Percentiles rank a stretch among this genome's conserved stretches.
These are phyloP conservation scores for Diuraphis noxia DNA, from an alignment of 1,140 invertebrate species.

Conservation along the genomic window DNA sequence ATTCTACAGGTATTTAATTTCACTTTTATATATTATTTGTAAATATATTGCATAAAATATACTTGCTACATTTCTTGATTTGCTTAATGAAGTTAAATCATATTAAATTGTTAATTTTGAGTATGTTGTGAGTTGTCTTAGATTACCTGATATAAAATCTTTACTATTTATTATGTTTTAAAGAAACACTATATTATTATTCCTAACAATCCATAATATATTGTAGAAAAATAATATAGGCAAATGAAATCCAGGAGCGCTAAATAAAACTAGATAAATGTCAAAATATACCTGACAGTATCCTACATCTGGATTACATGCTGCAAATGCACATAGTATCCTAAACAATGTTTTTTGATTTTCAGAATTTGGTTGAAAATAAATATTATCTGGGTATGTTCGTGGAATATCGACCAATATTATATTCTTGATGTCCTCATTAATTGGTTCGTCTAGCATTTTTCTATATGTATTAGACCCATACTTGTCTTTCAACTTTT, in stretches of 20 bases:
- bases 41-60: not conserved
- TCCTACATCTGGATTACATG: constrained; percentile 82
- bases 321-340: constrained; percentile 84
- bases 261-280: too few relatives aligned
- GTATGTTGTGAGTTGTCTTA: not conserved
- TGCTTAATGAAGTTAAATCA: not conserved
- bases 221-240: not conserved
- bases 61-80: not conserved
- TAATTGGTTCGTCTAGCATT: constrained; percentile 63
- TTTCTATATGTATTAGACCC: constrained; percentile 54
- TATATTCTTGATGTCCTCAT: constrained; percentile 68
- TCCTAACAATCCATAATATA: not conserved
- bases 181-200: not conserved
- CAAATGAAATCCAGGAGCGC: not conserved
- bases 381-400: constrained; percentile 94
- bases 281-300: constrained; percentile 78
- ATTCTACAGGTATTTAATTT: too few relatives aligned
- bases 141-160: not conserved
- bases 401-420: constrained; percentile 84
- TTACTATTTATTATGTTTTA: not conserved
- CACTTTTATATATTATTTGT: not conserved
- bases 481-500: constrained; percentile 68
- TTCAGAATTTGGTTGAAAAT: constrained; percentile 75
- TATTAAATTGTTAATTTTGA: not conserved
- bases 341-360: constrained; percentile 79